Conservation (phyloP, 2,113 vertebrate genomes). For the Atherinomorus stipes region DNA sequence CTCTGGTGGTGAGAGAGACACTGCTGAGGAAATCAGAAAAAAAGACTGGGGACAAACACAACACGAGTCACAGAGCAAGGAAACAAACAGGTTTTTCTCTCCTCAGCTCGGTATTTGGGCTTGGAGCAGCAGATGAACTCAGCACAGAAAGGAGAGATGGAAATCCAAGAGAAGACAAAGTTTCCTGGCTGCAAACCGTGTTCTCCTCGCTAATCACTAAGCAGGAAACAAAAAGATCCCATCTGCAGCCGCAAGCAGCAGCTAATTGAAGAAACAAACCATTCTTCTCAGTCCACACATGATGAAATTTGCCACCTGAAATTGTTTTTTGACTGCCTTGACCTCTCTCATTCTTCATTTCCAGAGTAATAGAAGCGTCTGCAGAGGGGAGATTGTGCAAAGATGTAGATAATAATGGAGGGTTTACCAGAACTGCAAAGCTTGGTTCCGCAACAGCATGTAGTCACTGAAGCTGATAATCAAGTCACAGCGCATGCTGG, state of each 20-base stretch:
- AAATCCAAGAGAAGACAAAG: slow-evolving; percentile 28
- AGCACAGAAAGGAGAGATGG: slow-evolving; percentile 11
- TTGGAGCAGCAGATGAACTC: background rate
- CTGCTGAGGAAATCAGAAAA: slow-evolving; percentile 22
- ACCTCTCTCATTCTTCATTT: slow-evolving; percentile 65
- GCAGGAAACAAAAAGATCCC: slow-evolving; percentile 40
- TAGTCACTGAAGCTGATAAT: slow-evolving; percentile 38
- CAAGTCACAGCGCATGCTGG: slow-evolving; percentile 8
- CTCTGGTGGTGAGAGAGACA: background rate
- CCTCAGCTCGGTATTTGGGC: background rate
- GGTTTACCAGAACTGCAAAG: slow-evolving; percentile 38
- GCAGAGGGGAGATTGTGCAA: slow-evolving; percentile 41
- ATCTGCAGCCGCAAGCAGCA: slow-evolving; percentile 39
- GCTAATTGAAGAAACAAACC: slow-evolving; percentile 60
- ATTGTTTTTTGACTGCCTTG: slow-evolving; percentile 63
- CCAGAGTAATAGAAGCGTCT: slow-evolving; percentile 42
- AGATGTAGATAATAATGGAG: slow-evolving; percentile 55
- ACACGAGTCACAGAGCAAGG: background rate
- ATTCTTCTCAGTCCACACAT: slow-evolving; percentile 19
- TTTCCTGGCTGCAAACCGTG: slow-evolving; percentile 23
- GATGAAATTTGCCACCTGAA: slow-evolving; percentile 61
- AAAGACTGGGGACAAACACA: slow-evolving; percentile 8
- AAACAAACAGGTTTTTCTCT: slow-evolving; percentile 5
- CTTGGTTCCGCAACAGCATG: slow-evolving; percentile 21
- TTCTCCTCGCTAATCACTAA: slow-evolving; percentile 36